Evolutionary conservation across 2,888 invertebrate species (phyloP), one percentile per base, ranked within the genome.

Genomic region (Calameuta filiformis): DNA sequence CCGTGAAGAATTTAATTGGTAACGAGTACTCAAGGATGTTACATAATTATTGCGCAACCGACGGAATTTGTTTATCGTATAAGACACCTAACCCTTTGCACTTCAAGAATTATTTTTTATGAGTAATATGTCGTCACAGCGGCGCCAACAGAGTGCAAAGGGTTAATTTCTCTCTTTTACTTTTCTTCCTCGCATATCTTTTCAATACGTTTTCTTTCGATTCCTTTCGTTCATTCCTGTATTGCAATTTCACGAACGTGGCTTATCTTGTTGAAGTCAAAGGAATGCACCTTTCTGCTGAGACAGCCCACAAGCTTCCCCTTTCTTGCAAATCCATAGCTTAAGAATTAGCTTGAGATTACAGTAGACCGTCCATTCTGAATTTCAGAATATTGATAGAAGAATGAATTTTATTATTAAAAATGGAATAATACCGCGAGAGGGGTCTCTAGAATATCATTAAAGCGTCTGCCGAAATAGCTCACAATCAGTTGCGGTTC

Each of bases 401-500:
- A 2, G 2, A 2, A 9, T 56, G 23, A 56, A 56, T 56, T 56
- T 23, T 6, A 2, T 9, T 56, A 56, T 56, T 23, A 23, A 40
- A 40, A 15, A 4, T 15, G 15, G 15, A 15, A 15, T 40, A 40
- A 40, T 6, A 6, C 6, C 40, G 15, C 15, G 15, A 40, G 15
- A 15, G 4, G 1, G 15, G 15, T 12, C 6, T 40, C 1, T 40
- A 40, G 6, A 56, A 23, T 0, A 35, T 1, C 0, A 3, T 9
- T 11, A 1, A 34, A 35, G 4, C 73, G 73, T 73, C 56, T 35
- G 73, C 73, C 78, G 73, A 78, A 78, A 78, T 78, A 78, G 73
- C 78, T 73, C 78, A 31, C 31, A 31, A 31, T 31, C 31, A 78
- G 75, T 75, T 78, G 75, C 77, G 77, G 75, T 77, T 71, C 77